These are phyloP conservation scores for Dermochelys coriacea DNA, from an alignment of 2,797 vertebrate genomes.

Conservation along the genomic window DNA sequence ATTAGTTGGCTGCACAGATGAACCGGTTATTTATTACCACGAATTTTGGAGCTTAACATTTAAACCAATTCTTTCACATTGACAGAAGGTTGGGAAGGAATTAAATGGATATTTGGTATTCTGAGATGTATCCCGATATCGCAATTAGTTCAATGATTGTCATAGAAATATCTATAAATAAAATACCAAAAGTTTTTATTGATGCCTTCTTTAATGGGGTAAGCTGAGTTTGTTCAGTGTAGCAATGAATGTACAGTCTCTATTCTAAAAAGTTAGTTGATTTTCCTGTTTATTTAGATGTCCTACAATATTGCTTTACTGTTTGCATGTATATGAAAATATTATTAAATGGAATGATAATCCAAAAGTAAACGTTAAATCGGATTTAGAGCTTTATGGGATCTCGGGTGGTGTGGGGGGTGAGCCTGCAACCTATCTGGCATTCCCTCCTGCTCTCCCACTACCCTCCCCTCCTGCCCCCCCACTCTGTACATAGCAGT, in stretches of 20 bases:
- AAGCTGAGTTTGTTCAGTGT: not conserved
- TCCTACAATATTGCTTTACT: not conserved
- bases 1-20: not conserved
- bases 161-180: not conserved
- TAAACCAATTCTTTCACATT: not conserved
- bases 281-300: not conserved
- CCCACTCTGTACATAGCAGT: not conserved
- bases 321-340: not conserved
- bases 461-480: too few relatives aligned
- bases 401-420: not conserved
- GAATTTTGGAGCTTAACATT: not conserved
- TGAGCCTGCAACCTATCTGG: not conserved
- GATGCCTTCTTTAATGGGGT: not conserved
- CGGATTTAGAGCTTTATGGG: not conserved
- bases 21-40: not conserved
- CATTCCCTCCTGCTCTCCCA: too few relatives aligned
- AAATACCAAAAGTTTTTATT: not conserved
- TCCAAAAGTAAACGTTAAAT: not conserved
- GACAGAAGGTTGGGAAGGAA: not conserved
- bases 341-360: not conserved
- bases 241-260: not conserved
- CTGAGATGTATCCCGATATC: conserved; percentile 9
- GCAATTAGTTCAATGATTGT: not conserved
- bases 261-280: not conserved
- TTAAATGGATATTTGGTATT: not conserved